phyloP scores from a whole-genome alignment of 35 echinoderm and acorn worm species.

The Anneissia japonica region DNA sequence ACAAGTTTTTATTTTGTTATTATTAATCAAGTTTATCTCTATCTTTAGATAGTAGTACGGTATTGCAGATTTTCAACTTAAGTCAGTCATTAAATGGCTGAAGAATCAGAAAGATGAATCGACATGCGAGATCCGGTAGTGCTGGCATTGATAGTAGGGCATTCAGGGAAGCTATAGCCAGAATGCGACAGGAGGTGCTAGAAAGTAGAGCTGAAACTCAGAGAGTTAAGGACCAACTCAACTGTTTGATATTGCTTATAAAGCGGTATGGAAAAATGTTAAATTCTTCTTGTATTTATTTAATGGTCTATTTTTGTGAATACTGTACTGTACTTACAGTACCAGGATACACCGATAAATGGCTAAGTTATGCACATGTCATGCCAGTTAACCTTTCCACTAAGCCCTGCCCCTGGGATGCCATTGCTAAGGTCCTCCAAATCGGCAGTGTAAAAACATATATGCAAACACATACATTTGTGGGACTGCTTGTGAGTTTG shows the following conservation, averaged over 20 bases:
- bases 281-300: background rate
- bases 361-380: background rate
- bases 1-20: no score
- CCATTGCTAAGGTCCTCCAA: no score
- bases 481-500: no score
- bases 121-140: constrained; percentile 43
- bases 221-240: constrained; percentile 78
- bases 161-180: constrained; percentile 78
- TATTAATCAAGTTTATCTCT: no score
- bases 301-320: background rate
- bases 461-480: no score
- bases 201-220: constrained; percentile 91
- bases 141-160: constrained; percentile 65
- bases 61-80: no score
- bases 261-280: constrained; percentile 50
- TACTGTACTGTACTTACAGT: background rate
- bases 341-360: background rate
- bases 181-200: constrained; percentile 78
- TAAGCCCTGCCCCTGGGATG: no score
- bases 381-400: no score
- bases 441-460: no score
- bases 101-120: constrained; percentile 33
- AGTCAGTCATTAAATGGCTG: no score
- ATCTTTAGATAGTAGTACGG: no score
- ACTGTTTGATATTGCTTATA: constrained; percentile 84